Evolutionary conservation across 2,888 invertebrate genomes (phyloP), one percentile per base, ranked within the genome.

Genomic region (Lottia gigantea): DNA sequence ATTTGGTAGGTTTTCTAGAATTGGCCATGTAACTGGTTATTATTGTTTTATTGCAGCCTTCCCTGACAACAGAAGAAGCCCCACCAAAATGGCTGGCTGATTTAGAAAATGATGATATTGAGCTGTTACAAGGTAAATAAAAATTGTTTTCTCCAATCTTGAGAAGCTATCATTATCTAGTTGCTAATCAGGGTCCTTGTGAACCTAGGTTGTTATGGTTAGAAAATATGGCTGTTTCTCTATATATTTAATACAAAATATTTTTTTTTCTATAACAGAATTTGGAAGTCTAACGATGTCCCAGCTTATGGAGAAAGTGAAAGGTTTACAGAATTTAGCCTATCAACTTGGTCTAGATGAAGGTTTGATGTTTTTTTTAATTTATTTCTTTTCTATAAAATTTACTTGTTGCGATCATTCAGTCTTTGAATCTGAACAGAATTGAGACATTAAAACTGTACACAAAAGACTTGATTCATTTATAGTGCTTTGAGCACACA

Each of bases 291-390:
- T 97, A 67, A 92, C 95, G 12, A 93, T 95, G 68, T 92, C 94
- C 74, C 94, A 94, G 76, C 90, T 98, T 45, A 94, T 98, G 81
- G 93, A 95, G 83, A 97, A 97, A 91, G 95, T 98, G 0, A 95
- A 95, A 88, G 95, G 95, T 85, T 91, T 98, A 19, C 97, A 98
- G 86, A 97, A 98, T 86, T 91, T 95, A 73, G 96, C 98, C 0
- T 98, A 97, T 88, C 95, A 96, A 84, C 90, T 99, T 46, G 98
- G 97, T 3, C 90, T 96, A 19, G 96, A 97, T 86, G 98, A 98
- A 90, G 89, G 89, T 83, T 65, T 62, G 64, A 23, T n/a, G 15
- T 19, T 62, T 55, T 31, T 6, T 31, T 31, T 31, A 31, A 3
- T 31, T 6, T 31, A 31, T 31, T 31, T 31, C 3, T 31, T 31